Evolutionary conservation across 2,888 invertebrate species (phyloP), one percentile per base, ranked within the genome.

Genomic region (Kryphioiulus occultus): DNA sequence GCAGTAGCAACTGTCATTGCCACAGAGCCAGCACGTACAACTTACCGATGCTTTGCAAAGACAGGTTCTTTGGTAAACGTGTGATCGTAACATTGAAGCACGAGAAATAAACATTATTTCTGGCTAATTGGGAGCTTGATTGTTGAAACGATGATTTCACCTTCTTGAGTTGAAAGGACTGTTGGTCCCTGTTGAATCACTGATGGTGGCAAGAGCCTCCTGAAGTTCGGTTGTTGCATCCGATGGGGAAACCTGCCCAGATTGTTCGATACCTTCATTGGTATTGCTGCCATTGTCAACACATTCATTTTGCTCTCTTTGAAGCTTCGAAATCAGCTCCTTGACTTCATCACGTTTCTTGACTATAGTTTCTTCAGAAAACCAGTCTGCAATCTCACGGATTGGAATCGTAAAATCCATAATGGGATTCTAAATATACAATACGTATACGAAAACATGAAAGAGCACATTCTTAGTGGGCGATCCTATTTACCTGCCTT

Each of bases 301-400:
- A 39, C 39, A 42, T 85, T 85, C 85, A 19, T 95, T 95, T 89
- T 94, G 95, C 91, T 95, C 94, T 89, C 94, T 93, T 94, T 97
- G 96, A 32, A 98, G 92, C 68, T 93, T 92, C 91, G 95, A 95
- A 86, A 98, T 94, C 89, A 98, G 93, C 89, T 94, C 94, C 47
- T 96, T 95, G 89, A 98, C 95, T 90, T 97, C 96, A 92, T 96
- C 96, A 88, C 98, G 93, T 93, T 98, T 98, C 88, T 95, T 94
- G 1, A 95, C 95, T 0, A 98, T 96, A 4, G 95, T 93, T 88
- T 96, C 95, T 91, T 96, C 95, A 89, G 96, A 95, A 92, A 98
- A 98, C 98, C 98, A 98, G 91, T 94, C 94, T 87, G 94, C 93
- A 89, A 98, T 92, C 89, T 95, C 94, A 91, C 95, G 95, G 90